Conservation (phyloP, 2,888 invertebrate genomes). For the Rhamnusium bicolor region DNA sequence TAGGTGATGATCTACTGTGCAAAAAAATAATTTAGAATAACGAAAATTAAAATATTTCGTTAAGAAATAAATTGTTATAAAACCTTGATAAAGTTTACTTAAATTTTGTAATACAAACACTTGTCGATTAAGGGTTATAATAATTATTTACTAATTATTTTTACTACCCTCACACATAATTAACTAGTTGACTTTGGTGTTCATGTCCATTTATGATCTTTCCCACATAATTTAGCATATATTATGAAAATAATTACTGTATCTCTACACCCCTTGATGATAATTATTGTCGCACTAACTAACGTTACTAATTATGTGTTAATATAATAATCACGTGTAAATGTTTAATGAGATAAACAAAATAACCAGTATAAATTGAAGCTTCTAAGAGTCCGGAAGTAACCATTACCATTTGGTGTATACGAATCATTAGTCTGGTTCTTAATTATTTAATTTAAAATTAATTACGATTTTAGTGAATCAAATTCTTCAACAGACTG, state of each 20-base stretch:
- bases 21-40: no score
- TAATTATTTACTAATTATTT: neutral
- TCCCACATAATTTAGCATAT: slow-evolving; percentile 31
- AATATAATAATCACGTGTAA: slow-evolving; percentile 19
- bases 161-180: slow-evolving; percentile 5
- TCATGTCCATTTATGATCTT: slow-evolving; percentile 4
- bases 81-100: no score
- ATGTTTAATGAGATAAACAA: slow-evolving; percentile 24
- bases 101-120: no score
- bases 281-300: neutral
- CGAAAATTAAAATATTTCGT: no score
- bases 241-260: slow-evolving; percentile 14
- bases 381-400: neutral
- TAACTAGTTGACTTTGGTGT: slow-evolving; percentile 6
- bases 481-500: slow-evolving; percentile 12
- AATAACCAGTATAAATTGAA: slow-evolving; percentile 5
- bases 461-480: slow-evolving; percentile 30
- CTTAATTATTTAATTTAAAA: slow-evolving; percentile 23
- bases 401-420: neutral
- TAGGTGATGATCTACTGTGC: no score
- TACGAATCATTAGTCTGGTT: slow-evolving; percentile 6
- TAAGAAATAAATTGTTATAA: no score
- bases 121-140: neutral
- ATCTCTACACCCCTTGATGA: neutral
- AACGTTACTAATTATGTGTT: slow-evolving; percentile 13